Evolutionary conservation across 53 echinoderm and acorn worm genomes (phyloP), one percentile per base, ranked within the genome.

Genomic region (Antedon mediterranea): DNA sequence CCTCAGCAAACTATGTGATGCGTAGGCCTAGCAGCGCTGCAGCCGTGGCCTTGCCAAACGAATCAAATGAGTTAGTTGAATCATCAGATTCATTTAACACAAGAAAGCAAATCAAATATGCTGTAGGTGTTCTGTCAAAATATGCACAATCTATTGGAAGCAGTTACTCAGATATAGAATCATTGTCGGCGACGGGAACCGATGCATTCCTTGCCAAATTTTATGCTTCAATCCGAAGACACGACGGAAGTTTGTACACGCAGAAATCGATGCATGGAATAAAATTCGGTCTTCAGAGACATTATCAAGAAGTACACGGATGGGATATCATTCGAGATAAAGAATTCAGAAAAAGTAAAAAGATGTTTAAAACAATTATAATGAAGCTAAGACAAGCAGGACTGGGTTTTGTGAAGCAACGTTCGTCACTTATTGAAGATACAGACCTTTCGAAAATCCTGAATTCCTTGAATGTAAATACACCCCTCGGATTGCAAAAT

Each of bases 181-280:
- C 77, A 0, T 34, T 81, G 13, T 72, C 81, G 26, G 77, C 37
- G 71, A 77, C 28, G 31, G 85, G 74, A 75, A 77, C 81, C 0
- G 85, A 85, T 32, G 34, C 72, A 27, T 85, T 85, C 23, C 37
- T 85, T 13, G 80, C 81, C 30, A 76, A 42, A 42, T 85, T 85
- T 85, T 80, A 29, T 23, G 85, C 72, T 30, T 81, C 77, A 71
- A 18, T 85, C 71, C 20, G 85, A 3, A 85, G 72, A 77, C 77
- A 29, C 34, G 77, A 81, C 44, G 85, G 85, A 23, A 72, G 43
- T 77, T 42, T 81, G 18, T 85, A 85, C 81, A 85, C 85, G 3
- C 80, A 85, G 31, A 85, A 85, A 43, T 85, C 85, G 27, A 85
- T 85, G 85, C 85, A 81, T 72, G 76, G 72, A 23, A 85, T 85